Percentiles rank a stretch among this genome's conserved stretches.
Evolutionary conservation across 2,888 invertebrate genomes (phyloP).

Genomic region (Buathra laborator): DNA sequence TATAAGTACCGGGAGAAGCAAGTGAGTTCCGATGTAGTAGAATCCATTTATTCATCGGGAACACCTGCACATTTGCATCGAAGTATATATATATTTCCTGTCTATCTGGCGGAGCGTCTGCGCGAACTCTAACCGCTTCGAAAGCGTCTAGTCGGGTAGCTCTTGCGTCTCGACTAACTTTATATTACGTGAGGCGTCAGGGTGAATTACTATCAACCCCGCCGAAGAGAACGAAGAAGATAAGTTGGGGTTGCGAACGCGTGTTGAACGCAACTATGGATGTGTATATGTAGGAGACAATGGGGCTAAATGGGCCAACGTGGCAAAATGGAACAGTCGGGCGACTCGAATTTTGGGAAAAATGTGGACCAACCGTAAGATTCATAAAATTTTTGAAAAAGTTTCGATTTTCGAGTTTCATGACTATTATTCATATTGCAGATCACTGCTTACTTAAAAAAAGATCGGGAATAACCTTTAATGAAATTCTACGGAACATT

Average conservation of each 20-base stretch:
- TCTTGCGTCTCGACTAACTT: constrained; percentile 41
- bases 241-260: constrained; percentile 26
- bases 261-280: constrained; percentile 13
- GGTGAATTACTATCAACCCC: constrained; percentile 55
- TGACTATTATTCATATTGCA: too few relatives aligned
- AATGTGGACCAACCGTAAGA: too few relatives aligned
- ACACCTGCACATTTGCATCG: constrained; percentile 69
- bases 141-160: constrained; percentile 13
- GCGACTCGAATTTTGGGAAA: too few relatives aligned
- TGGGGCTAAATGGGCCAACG: too few relatives aligned
- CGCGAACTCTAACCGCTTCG: constrained; percentile 2
- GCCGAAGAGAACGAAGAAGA: constrained; percentile 21
- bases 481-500: too few relatives aligned
- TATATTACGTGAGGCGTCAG: constrained; percentile 36
- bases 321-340: too few relatives aligned
- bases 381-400: too few relatives aligned
- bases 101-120: background rate
- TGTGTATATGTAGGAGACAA: background rate
- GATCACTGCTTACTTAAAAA: too few relatives aligned
- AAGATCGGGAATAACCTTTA: too few relatives aligned
- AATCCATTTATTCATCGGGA: constrained; percentile 66
- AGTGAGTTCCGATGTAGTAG: constrained; percentile 55
- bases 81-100: constrained; percentile 7
- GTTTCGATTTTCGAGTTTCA: too few relatives aligned
- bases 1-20: constrained; percentile 19